Percentiles rank a stretch among this genome's conserved stretches.
Evolutionary conservation across 1,140 invertebrate species (phyloP).

Genomic region (Pomacea maculata): DNA sequence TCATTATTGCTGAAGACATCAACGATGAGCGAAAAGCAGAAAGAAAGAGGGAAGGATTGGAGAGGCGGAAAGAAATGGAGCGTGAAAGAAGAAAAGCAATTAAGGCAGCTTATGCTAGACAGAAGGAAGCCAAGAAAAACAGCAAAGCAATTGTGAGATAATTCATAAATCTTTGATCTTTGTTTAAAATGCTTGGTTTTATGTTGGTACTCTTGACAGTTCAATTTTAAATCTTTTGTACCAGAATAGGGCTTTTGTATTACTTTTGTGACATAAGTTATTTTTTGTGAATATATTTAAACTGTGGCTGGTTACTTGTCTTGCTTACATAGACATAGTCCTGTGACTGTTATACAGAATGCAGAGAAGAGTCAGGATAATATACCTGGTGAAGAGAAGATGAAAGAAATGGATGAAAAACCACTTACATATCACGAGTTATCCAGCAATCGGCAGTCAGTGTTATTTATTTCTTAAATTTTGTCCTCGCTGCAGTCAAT

Average conservation of each 20-base stretch:
- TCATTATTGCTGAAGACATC: constrained; percentile 48
- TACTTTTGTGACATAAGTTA: no score
- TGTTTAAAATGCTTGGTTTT: neutral
- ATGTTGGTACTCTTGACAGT: neutral
- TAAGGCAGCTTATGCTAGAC: constrained; percentile 52
- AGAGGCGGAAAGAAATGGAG: constrained; percentile 57
- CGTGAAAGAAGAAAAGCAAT: constrained; percentile 57
- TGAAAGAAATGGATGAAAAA: constrained; percentile 40
- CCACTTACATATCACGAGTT: constrained; percentile 49
- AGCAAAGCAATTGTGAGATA: constrained; percentile 35
- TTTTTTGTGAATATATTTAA: no score
- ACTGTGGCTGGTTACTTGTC: no score
- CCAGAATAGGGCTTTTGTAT: no score
- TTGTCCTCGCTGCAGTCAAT: no score
- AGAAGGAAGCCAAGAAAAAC: constrained; percentile 52
- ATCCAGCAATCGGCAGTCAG: constrained; percentile 52
- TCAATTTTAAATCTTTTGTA: neutral
- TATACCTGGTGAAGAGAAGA: constrained; percentile 27
- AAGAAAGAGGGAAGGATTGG: constrained; percentile 39
- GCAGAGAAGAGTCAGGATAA: neutral
- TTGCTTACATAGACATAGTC: no score
- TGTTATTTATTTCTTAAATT: neutral
- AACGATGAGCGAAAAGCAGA: constrained; percentile 48
- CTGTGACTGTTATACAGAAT: constrained; percentile 26
- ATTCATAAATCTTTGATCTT: neutral